These are phyloP conservation scores for Ditylenchus dipsaci DNA, from an alignment of 1,140 invertebrate species.

Conservation along the genomic window DNA sequence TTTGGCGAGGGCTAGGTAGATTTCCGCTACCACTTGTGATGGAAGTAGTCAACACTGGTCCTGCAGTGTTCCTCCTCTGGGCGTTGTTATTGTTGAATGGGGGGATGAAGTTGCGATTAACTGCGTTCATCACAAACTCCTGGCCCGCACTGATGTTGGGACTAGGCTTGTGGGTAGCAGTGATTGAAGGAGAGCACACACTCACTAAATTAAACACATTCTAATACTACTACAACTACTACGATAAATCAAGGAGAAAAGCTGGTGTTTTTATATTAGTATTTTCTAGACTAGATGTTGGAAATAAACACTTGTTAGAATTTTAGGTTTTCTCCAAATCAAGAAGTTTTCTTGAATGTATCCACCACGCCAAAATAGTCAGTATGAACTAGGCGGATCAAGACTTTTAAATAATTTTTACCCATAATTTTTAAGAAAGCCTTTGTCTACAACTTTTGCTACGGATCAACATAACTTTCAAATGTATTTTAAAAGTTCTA, in stretches of 20 bases:
- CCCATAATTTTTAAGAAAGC: no score
- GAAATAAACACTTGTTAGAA: no score
- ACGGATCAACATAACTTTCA: no score
- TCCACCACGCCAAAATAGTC: no score
- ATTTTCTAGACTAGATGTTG: no score
- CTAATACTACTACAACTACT: neutral
- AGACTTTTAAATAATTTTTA: no score
- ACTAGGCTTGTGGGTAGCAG: neutral
- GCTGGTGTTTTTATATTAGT: no score
- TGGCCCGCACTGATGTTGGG: neutral
- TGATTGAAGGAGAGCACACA: neutral
- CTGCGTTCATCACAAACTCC: neutral
- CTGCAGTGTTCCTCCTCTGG: slow-evolving; percentile 3
- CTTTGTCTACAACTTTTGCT: no score
- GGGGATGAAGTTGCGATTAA: neutral
- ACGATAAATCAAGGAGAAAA: neutral
- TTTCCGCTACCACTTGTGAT: neutral
- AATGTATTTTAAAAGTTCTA: no score
- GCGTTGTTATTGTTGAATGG: neutral
- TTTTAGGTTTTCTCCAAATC: no score
- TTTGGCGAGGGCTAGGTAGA: neutral
- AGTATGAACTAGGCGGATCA: no score
- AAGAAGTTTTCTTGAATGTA: no score
- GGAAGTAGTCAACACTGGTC: neutral
- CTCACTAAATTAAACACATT: neutral